Evolutionary conservation across 1,140 invertebrate species (phyloP).

Genomic region (Capitella teleta): DNA sequence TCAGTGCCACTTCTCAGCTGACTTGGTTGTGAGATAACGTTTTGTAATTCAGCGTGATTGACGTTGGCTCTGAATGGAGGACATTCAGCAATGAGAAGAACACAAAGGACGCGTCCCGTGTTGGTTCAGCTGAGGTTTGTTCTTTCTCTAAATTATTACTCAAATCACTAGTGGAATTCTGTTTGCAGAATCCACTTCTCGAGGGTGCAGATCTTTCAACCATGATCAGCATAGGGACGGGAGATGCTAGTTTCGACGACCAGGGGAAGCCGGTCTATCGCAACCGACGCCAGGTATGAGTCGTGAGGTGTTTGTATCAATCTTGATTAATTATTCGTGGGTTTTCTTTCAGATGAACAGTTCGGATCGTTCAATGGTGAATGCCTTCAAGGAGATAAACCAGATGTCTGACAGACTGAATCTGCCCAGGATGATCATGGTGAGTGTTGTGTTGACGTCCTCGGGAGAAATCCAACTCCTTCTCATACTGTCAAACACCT

Average conservation of each 20-base stretch:
- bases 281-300: constrained; percentile 68
- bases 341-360: constrained; percentile 27
- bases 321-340: not conserved
- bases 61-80: constrained; percentile 99
- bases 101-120: constrained; percentile 94
- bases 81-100: constrained; percentile 98
- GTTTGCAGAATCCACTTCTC: constrained; percentile 76
- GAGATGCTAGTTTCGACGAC: constrained; percentile 68
- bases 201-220: constrained; percentile 94
- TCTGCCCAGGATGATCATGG: constrained; percentile 58
- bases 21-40: not conserved
- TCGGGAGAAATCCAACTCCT: too few relatives aligned
- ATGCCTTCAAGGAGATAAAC: constrained; percentile 91
- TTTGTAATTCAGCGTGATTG: constrained; percentile 69
- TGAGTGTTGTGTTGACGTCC: constrained; percentile 23
- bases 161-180: too few relatives aligned
- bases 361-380: constrained; percentile 77
- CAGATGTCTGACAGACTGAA: constrained; percentile 97
- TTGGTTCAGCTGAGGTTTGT: constrained; percentile 59
- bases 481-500: too few relatives aligned
- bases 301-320: not conserved
- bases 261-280: constrained; percentile 82
- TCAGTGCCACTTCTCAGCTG: constrained; percentile 39
- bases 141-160: too few relatives aligned
- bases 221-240: constrained; percentile 78